phyloP scores from a whole-genome alignment of 1,140 invertebrate species.

The Bemisia tabaci region DNA sequence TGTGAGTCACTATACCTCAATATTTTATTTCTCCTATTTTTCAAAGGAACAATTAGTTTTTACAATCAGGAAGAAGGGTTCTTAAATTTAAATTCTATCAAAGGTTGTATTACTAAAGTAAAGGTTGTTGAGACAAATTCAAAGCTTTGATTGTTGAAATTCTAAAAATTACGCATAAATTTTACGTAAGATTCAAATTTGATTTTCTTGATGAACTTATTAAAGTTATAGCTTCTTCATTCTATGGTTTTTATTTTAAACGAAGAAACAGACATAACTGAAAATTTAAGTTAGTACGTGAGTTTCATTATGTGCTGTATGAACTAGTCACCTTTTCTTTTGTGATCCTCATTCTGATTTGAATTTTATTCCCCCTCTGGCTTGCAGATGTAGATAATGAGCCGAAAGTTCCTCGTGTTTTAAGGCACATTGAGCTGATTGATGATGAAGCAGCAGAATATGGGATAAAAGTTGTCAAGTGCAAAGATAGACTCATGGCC shows the following conservation, averaged over 20 bases:
- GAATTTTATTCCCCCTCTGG: slow-evolving; percentile 10
- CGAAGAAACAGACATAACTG: no score
- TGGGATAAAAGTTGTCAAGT: slow-evolving; percentile 83
- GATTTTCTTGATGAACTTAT: no score
- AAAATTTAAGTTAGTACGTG: not conserved
- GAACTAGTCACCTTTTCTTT: not conserved
- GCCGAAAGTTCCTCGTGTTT: slow-evolving; percentile 55
- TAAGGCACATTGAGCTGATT: slow-evolving; percentile 76
- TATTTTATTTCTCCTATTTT: slow-evolving; percentile 4
- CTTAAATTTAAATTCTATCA: no score
- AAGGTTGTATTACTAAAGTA: not conserved
- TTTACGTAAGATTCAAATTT: no score
- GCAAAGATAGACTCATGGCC: slow-evolving; percentile 77
- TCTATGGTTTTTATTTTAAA: no score
- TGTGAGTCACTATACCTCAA: slow-evolving; percentile 50
- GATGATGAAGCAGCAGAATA: slow-evolving; percentile 84
- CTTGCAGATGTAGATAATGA: slow-evolving; percentile 72
- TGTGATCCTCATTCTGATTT: not conserved
- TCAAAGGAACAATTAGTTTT: slow-evolving; percentile 3
- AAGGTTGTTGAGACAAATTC: not conserved
- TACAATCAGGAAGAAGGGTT: not conserved
- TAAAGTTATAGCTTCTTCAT: no score
- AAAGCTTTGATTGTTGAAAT: not conserved
- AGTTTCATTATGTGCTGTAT: not conserved
- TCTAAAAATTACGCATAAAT: no score